Evolutionary conservation across 2,113 vertebrate species (phyloP).

Genomic region (Riparia riparia): DNA sequence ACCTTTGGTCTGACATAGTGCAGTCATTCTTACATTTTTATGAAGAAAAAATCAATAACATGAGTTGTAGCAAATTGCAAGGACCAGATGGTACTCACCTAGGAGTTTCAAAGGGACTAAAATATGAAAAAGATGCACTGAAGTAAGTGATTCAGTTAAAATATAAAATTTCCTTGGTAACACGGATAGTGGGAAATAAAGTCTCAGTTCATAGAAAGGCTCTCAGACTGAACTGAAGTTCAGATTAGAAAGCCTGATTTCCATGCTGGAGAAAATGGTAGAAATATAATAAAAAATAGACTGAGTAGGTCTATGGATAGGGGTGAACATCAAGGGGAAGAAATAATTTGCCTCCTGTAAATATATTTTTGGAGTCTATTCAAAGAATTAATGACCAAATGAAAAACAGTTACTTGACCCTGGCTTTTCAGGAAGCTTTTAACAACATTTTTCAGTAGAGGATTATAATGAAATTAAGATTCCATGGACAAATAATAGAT

Average conservation of each 20-base stretch:
- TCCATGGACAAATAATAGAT: neutral
- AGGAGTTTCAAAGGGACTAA: slow-evolving; percentile 38
- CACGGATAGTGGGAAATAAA: neutral
- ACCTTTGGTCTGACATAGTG: slow-evolving; percentile 9
- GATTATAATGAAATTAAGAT: neutral
- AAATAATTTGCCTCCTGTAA: neutral
- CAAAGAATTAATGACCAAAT: neutral
- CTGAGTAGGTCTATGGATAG: neutral
- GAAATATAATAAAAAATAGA: neutral
- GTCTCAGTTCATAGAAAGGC: neutral
- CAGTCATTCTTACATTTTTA: slow-evolving; percentile 25
- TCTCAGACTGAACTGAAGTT: neutral
- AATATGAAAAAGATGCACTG: slow-evolving; percentile 38
- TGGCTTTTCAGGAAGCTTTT: neutral
- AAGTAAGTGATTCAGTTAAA: slow-evolving; percentile 3
- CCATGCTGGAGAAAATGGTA: neutral
- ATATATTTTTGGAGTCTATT: neutral
- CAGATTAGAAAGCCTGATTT: neutral
- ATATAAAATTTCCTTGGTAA: neutral
- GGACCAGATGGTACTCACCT: slow-evolving; percentile 49
- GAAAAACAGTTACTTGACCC: neutral
- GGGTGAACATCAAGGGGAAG: neutral
- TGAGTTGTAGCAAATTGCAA: slow-evolving; percentile 31
- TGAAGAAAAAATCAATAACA: slow-evolving; percentile 62
- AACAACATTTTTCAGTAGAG: neutral